Evolutionary conservation across 2,888 invertebrate genomes (phyloP).

Genomic region (Listrodromus nycthemerus): DNA sequence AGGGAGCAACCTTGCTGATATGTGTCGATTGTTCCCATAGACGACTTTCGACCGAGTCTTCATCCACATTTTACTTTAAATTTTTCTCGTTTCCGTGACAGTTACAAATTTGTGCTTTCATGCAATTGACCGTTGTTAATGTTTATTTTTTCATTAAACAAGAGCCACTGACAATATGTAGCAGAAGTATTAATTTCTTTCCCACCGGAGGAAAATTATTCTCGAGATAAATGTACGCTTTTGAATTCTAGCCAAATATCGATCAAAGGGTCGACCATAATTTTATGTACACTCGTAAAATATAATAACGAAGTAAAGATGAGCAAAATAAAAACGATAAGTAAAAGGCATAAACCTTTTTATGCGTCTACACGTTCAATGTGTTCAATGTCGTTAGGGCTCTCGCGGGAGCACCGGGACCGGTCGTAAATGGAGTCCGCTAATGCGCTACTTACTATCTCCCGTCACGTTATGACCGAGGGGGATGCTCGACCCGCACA

Average conservation of each 20-base stretch:
- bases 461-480: conserved; percentile 35
- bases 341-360: conserved; percentile 31
- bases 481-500: neutral
- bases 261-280: neutral
- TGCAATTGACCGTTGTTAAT: neutral
- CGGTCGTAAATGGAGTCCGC: conserved; percentile 54
- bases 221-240: neutral
- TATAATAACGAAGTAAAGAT: conserved; percentile 6
- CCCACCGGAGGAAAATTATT: neutral
- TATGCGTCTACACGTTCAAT: conserved; percentile 57
- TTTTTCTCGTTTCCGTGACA: conserved; percentile 14
- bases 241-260: neutral
- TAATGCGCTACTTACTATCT: conserved; percentile 40
- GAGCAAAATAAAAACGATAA: conserved; percentile 13
- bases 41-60: conserved; percentile 16
- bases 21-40: conserved; percentile 33
- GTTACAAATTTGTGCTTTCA: conserved; percentile 9
- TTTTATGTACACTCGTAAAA: conserved; percentile 11
- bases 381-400: conserved; percentile 49
- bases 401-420: conserved; percentile 1
- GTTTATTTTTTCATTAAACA: conserved; percentile 12
- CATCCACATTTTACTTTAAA: neutral
- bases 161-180: neutral
- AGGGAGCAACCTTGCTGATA: conserved; percentile 55
- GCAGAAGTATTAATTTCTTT: neutral